Evolutionary conservation across 2,797 vertebrate genomes (phyloP).

Genomic region (Ataeniobius toweri): DNA sequence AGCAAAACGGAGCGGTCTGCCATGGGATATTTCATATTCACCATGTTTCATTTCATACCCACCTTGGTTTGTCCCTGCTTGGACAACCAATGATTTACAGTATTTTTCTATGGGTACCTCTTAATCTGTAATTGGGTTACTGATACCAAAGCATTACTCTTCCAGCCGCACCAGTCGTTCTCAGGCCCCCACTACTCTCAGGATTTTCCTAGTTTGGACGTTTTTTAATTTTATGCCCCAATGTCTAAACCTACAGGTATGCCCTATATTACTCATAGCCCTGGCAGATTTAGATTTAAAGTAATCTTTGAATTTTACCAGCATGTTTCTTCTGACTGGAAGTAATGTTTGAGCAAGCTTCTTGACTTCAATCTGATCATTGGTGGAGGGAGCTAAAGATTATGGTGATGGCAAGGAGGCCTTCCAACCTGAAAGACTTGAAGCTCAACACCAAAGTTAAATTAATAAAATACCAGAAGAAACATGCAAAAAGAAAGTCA

Average conservation of each 20-base stretch:
- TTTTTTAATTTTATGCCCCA: background rate
- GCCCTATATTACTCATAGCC: background rate
- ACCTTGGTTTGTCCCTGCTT: background rate
- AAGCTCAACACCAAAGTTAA: too few relatives aligned
- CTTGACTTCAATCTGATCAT: background rate
- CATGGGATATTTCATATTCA: background rate
- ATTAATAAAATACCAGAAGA: too few relatives aligned
- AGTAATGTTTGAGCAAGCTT: background rate
- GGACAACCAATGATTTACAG: background rate
- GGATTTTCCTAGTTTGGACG: background rate
- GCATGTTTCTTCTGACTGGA: background rate
- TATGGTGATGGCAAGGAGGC: too few relatives aligned
- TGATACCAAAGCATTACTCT: too few relatives aligned
- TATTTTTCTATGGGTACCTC: background rate
- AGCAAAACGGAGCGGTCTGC: background rate
- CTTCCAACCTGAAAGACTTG: too few relatives aligned
- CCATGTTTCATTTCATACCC: background rate
- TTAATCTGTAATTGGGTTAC: background rate
- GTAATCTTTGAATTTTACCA: background rate
- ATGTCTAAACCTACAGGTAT: background rate
- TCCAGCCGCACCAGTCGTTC: too few relatives aligned
- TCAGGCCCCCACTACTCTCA: background rate
- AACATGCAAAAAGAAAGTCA: too few relatives aligned
- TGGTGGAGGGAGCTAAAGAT: background rate
- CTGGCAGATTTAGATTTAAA: background rate